Conservation (phyloP, 2,797 vertebrate genomes). For the Diceros bicornis region DNA sequence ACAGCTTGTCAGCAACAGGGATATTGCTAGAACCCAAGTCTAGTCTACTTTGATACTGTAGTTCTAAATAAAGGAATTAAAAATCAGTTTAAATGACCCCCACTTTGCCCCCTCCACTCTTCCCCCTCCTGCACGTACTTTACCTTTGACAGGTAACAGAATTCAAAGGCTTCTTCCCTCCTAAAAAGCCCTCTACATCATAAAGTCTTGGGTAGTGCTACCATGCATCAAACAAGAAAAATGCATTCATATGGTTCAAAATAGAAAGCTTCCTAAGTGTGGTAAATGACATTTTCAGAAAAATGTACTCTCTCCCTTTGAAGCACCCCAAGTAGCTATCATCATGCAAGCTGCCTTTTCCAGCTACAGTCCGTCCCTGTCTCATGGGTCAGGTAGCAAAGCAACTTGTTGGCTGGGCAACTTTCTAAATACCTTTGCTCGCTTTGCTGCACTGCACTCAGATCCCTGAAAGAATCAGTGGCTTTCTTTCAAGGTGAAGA, state of each 20-base stretch:
- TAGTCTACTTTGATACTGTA: background rate
- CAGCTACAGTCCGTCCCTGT: background rate
- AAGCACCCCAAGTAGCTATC: background rate
- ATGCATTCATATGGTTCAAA: background rate
- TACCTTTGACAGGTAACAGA: background rate
- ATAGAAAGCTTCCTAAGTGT: background rate
- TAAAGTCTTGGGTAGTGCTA: background rate
- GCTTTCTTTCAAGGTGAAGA: slow-evolving; percentile 70
- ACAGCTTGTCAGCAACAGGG: background rate
- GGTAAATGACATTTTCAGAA: background rate
- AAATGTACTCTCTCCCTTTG: background rate
- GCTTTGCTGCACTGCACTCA: slow-evolving; percentile 27
- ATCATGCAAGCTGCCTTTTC: slow-evolving; percentile 49
- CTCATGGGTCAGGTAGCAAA: slow-evolving; percentile 50
- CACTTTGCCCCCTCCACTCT: background rate
- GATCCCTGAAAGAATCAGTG: slow-evolving; percentile 45
- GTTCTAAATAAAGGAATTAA: slow-evolving; percentile 45
- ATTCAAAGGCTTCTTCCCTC: slow-evolving; percentile 11
- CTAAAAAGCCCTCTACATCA: background rate
- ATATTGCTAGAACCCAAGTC: background rate
- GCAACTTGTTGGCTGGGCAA: slow-evolving; percentile 26
- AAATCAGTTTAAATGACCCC: background rate
- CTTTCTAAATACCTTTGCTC: slow-evolving; percentile 40
- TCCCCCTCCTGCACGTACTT: background rate
- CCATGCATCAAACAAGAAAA: background rate